phyloP scores from a whole-genome alignment of 2,888 invertebrate species.

The Nemotelus nigrinus region DNA sequence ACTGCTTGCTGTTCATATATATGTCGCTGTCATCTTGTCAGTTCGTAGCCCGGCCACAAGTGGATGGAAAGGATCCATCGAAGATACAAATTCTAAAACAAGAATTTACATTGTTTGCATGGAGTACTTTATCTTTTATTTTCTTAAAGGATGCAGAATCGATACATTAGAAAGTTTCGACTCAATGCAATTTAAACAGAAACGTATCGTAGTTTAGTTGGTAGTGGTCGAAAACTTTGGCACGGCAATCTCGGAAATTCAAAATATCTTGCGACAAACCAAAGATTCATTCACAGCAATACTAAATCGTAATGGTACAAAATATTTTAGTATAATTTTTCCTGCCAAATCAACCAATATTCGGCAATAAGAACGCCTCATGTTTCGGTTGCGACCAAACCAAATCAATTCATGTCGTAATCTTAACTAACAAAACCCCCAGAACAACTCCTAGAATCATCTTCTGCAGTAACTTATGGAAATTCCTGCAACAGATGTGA shows the following conservation, averaged over 20 bases:
- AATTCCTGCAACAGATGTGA: conserved; percentile 44
- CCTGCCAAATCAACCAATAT: background rate
- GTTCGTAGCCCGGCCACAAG: conserved; percentile 17
- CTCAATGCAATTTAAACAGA: too few species aligned
- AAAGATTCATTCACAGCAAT: too few species aligned
- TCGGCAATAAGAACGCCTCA: background rate
- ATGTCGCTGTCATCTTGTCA: background rate
- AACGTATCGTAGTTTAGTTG: too few species aligned
- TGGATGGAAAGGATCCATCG: conserved; percentile 23
- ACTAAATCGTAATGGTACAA: too few species aligned
- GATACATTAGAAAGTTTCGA: too few species aligned
- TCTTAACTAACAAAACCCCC: background rate
- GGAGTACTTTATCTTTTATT: conserved; percentile 31
- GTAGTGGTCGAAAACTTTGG: too few species aligned
- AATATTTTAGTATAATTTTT: too few species aligned
- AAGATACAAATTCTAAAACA: conserved; percentile 14
- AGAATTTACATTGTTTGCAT: conserved; percentile 42
- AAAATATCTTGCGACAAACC: too few species aligned
- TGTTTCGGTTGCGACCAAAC: background rate
- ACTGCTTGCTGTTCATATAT: conserved; percentile 15
- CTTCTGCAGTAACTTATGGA: conserved; percentile 17
- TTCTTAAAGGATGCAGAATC: background rate
- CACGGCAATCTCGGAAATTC: too few species aligned
- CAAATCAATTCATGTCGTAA: conserved; percentile 14
- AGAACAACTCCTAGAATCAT: conserved; percentile 4